These are phyloP conservation scores for Dorcus hopei DNA, from an alignment of 2,888 invertebrate species.

Conservation along the genomic window DNA sequence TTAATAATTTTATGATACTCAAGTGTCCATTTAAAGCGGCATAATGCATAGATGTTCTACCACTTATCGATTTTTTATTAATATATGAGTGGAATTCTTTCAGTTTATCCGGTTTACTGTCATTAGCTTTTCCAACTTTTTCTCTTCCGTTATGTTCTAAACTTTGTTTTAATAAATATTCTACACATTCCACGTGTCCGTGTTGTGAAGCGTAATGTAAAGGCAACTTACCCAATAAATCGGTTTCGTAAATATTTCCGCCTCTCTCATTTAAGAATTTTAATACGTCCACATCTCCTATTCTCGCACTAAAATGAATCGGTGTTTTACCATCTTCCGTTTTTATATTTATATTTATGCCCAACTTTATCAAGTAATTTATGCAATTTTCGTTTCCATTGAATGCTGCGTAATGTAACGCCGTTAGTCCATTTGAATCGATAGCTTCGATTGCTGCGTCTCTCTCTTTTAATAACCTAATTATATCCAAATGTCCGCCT, in stretches of 20 bases:
- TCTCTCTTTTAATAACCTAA: neutral
- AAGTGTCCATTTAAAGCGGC: too few relatives aligned
- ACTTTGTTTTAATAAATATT: neutral
- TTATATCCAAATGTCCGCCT: neutral
- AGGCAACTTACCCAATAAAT: neutral
- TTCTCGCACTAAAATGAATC: neutral
- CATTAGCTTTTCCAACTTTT: too few relatives aligned
- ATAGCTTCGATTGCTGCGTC: neutral
- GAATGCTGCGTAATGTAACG: neutral
- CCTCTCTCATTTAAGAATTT: neutral
- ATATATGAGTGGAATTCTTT: too few relatives aligned
- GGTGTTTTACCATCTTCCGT: neutral
- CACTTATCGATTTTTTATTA: too few relatives aligned
- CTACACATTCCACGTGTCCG: neutral
- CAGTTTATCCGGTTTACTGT: too few relatives aligned
- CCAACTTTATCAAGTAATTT: neutral
- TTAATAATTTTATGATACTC: too few relatives aligned
- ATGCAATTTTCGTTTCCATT: too few relatives aligned
- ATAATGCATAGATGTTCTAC: too few relatives aligned
- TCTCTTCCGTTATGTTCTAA: neutral
- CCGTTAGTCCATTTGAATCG: neutral
- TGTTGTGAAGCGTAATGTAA: neutral
- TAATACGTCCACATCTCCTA: neutral
- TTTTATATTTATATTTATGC: neutral
- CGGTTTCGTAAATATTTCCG: neutral